phyloP scores from a whole-genome alignment of 2,797 vertebrate species.

The Tenualosa ilisha region DNA sequence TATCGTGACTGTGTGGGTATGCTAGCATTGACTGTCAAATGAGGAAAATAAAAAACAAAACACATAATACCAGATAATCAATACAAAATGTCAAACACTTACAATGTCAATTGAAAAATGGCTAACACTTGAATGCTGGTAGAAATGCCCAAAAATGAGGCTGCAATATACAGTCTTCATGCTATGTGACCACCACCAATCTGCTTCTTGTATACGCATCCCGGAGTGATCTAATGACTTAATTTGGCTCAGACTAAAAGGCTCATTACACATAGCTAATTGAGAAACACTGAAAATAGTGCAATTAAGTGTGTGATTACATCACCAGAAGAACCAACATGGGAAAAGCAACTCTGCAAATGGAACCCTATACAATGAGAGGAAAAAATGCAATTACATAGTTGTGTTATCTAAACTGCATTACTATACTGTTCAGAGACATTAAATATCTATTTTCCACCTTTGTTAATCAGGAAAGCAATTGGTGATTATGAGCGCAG shows the following conservation, averaged over 20 bases:
- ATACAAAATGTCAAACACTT: not conserved
- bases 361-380: constrained; percentile 47
- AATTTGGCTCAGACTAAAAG: constrained; percentile 66
- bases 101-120: not conserved
- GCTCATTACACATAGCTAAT: constrained; percentile 73
- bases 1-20: constrained; percentile 84
- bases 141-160: constrained; percentile 23
- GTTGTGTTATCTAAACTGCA: constrained; percentile 55
- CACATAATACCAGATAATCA: not conserved
- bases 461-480: constrained; percentile 53
- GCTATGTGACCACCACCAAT: not conserved
- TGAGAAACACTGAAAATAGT: constrained; percentile 74
- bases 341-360: constrained; percentile 66
- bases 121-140: not conserved
- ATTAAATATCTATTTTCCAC: constrained; percentile 66
- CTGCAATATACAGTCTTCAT: not conserved
- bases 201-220: constrained; percentile 51
- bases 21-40: constrained; percentile 78
- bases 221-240: constrained; percentile 64
- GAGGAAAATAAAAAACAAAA: not conserved
- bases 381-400: constrained; percentile 60
- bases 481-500: constrained; percentile 52
- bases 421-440: constrained; percentile 49
- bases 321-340: constrained; percentile 69
- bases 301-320: constrained; percentile 70